Evolutionary conservation across 2,888 invertebrate species (phyloP), one percentile per base, ranked within the genome.

Genomic region (Seira musarum): DNA sequence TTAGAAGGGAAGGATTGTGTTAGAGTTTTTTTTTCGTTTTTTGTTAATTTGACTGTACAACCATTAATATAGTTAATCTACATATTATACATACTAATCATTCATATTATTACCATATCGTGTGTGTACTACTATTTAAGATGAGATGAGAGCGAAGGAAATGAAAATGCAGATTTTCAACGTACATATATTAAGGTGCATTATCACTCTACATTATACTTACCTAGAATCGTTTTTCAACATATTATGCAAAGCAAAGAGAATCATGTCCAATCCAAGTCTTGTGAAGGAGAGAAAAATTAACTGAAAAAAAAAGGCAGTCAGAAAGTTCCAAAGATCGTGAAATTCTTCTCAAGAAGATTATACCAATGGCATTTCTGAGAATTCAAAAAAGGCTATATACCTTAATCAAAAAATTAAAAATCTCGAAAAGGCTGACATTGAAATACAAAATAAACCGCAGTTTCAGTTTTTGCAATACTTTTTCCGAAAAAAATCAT

Each of bases 31-130:
- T 40, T 40, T 40, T 40, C 13, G 40, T 40, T n/a, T n/a, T n/a
- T 40, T 40, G 40, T 40, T 40, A 67, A 64, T 77, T 80, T 69
- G 80, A 80, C 80, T 80, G 80, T 80, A 80, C 67, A 67, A 67
- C 49, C 60, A 46, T 22, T 30, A 65, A 25, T 61, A 65, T 30
- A 17, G 72, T 49, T 40, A 49, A 61, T n/a, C n/a, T 73, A 64
- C 72, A 73, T 71, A 70, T 64, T 40, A 63, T 65, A 61, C 25
- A 30, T 69, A 69, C 69, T 69, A 70, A 70, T 70, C 70, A 70
- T 6, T 70, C 60, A 35, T 35, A 35, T 35, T 70, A 70, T 75
- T 80, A 80, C 75, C 80, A 80, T 80, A 80, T 75, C 75, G 66
- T 75, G 66, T 22, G n/a, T n/a, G n/a, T n/a, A 64, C 21, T 15